Base-by-base conservation (phyloP, 2,113 vertebrate genomes). In the Hydrolagus affinis region DNA sequence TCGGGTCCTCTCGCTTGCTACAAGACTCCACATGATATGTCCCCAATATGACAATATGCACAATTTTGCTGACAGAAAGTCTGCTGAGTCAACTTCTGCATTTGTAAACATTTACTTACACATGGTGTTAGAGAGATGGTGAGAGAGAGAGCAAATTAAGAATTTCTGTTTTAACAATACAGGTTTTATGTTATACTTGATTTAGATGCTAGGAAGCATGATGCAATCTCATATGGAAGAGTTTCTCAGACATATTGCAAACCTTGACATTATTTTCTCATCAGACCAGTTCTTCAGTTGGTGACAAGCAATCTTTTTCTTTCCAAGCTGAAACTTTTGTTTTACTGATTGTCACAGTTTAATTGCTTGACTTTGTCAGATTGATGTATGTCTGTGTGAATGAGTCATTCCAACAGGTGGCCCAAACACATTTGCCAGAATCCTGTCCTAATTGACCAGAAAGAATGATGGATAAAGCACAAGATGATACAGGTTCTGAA, bases 401-500 rank as follows among this genome's bases (percentile, higher is more conserved):
- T 74, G 72, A 19, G 59, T 59, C 19, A 21, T 77, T 77, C 21
- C 75, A 77, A 59, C 23, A 83, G 60, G 62, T 66, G 3, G 30
- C 8, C 17, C 62, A 68, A 23, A 83, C 66, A 28, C 62, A 1
- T 83, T 83, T 83, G 32, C 30, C 78, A 68, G 78, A 83, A 83
- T 2, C 14, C 23, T 83, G 78, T 80, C 21, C 30, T 17, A 17
- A 19, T 23, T 68, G 62, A 83, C 66, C 15, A 64, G 60, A 66
- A 17, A 1, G 23, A 83, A 68, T 68, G 62, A 32, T 83, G 32
- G 17, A 83, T 56, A 32, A 30, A 83, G 66, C 60, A 83, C 77
- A 83, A 83, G n/a, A n/a, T n/a, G n/a, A n/a, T n/a, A n/a, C 11
- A 83, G 78, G 78, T 62, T 83, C 62, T 44, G 21, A 12, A 66